Evolutionary conservation across 2,888 invertebrate genomes (phyloP).

Genomic region (Ramazzottius varieornatus): DNA sequence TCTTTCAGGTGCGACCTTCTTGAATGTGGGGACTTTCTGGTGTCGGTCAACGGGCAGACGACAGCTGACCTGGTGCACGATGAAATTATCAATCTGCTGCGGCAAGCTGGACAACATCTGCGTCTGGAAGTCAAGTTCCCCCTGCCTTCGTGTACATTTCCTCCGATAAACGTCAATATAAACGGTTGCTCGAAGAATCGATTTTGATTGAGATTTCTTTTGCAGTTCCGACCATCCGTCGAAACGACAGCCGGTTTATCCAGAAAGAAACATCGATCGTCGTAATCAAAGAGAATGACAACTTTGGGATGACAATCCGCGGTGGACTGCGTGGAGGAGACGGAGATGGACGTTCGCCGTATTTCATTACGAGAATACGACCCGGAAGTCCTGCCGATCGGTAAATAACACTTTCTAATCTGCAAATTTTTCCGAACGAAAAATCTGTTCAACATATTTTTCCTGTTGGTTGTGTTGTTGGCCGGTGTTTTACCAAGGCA

Average conservation of each 20-base stretch:
- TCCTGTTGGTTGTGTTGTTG: too few relatives aligned
- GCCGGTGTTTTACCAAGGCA: too few relatives aligned
- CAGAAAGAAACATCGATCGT: conserved; percentile 32
- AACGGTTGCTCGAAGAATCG: conserved; percentile 8
- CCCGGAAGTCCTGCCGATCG: conserved; percentile 33
- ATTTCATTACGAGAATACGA: conserved; percentile 29
- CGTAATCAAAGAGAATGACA: conserved; percentile 51
- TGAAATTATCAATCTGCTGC: conserved; percentile 43
- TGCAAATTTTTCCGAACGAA: too few relatives aligned
- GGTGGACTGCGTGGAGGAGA: conserved; percentile 42
- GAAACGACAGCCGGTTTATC: conserved; percentile 7
- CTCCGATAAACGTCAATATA: background rate
- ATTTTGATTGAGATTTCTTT: background rate
- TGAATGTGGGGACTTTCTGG: conserved; percentile 48
- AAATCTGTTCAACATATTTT: too few relatives aligned
- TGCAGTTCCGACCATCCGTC: background rate
- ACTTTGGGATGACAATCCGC: conserved; percentile 61
- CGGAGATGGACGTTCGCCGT: conserved; percentile 15
- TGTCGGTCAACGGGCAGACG: conserved; percentile 53
- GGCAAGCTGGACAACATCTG: conserved; percentile 44
- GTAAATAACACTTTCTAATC: conserved; percentile 18
- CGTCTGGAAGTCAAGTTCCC: conserved; percentile 58
- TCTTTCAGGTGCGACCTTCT: conserved; percentile 38
- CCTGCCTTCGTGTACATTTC: conserved; percentile 30
- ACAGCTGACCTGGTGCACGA: conserved; percentile 46